A percentile compares a stretch with the other conserved stretches of the same genome.
phyloP scores from a whole-genome alignment of 2,113 vertebrate genomes.

The Bagarius yarrelli region DNA sequence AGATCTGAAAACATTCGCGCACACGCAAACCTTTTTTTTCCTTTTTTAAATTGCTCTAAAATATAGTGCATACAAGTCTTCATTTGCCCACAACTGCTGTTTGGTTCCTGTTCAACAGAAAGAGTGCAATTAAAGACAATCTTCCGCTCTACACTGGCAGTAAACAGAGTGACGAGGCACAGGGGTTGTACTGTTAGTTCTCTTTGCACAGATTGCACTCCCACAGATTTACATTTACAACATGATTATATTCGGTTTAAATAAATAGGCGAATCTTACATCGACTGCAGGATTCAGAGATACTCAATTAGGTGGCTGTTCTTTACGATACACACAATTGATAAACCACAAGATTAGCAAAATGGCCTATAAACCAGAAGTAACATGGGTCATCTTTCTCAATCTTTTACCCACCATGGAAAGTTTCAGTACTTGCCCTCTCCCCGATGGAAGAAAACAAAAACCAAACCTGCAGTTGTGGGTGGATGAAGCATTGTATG shows the following conservation, averaged over 20 bases:
- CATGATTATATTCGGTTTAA: background rate
- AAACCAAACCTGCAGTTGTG: constrained; percentile 27
- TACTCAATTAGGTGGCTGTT: background rate
- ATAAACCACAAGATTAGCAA: background rate
- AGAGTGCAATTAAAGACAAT: background rate
- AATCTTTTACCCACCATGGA: background rate
- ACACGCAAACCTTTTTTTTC: background rate
- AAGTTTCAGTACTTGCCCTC: background rate
- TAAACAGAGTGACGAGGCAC: background rate
- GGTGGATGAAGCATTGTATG: constrained; percentile 26
- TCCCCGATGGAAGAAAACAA: constrained; percentile 8
- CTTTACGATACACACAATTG: background rate
- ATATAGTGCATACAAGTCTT: constrained; percentile 3
- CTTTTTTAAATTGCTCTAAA: constrained; percentile 35
- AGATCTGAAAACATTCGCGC: background rate
- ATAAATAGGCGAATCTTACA: background rate
- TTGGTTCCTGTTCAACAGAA: constrained; percentile 10
- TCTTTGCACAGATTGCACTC: background rate
- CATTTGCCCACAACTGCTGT: constrained; percentile 33
- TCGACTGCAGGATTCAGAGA: background rate
- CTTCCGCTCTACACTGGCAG: background rate
- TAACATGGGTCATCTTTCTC: no score
- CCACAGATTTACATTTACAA: constrained; percentile 6
- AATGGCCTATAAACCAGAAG: background rate
- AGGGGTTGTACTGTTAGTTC: background rate